Evolutionary conservation across 2,888 invertebrate genomes (phyloP).

Genomic region (Eupithecia insigniata): DNA sequence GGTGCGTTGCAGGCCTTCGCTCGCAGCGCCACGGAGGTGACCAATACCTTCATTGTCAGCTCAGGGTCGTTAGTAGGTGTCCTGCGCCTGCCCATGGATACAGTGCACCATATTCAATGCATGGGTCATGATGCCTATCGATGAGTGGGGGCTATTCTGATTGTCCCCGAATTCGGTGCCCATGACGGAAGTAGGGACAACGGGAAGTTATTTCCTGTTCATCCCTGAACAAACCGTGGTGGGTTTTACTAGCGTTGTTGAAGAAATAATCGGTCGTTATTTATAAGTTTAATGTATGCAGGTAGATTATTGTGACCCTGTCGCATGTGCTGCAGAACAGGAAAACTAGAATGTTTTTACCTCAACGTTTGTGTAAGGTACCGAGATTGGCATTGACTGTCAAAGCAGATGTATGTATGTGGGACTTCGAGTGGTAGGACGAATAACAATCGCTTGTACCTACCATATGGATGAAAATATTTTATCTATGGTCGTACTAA

Average conservation of each 20-base stretch:
- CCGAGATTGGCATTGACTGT: not conserved
- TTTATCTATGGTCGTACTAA: fast-evolving
- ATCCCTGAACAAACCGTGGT: not conserved
- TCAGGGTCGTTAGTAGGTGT: no score
- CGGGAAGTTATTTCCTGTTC: not conserved
- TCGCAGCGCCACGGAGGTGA: no score
- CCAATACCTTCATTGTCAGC: no score
- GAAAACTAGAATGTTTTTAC: not conserved
- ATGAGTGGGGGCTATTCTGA: no score
- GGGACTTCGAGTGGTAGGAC: not conserved
- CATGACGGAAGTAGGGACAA: not conserved
- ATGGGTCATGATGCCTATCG: no score
- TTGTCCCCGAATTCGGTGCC: no score
- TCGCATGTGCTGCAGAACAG: not conserved
- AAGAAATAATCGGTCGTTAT: not conserved
- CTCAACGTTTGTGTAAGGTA: not conserved
- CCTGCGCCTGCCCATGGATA: no score
- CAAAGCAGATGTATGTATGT: no score
- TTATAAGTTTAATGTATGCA: not conserved
- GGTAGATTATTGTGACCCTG: not conserved
- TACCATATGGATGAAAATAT: no score
- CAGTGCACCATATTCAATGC: no score
- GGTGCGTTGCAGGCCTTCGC: no score
- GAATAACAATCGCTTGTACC: no score
- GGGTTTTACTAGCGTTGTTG: not conserved